A percentile compares a stretch with the other conserved stretches of the same genome.
phyloP scores from a whole-genome alignment of 1,140 invertebrate genomes.

The Laodelphax striatellus region DNA sequence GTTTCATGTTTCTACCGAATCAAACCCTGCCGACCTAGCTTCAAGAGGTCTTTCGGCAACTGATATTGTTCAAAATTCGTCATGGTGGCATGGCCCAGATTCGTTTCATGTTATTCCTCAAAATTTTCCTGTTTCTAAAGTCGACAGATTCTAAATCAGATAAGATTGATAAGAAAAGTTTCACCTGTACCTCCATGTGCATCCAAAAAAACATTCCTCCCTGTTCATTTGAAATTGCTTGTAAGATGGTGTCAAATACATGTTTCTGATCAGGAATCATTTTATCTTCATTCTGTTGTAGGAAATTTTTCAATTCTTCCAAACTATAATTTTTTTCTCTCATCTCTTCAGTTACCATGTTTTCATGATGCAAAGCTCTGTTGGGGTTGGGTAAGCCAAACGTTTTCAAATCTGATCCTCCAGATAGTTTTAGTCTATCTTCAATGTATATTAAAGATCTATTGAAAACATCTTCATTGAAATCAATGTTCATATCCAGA shows the following conservation, averaged over 20 bases:
- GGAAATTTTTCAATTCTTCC: not conserved
- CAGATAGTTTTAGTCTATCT: not conserved
- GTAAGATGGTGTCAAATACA: not conserved
- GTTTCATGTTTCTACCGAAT: too few relatives aligned
- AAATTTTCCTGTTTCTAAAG: too few relatives aligned
- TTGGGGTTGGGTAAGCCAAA: too few relatives aligned
- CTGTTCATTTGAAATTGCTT: not conserved
- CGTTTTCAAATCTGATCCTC: too few relatives aligned
- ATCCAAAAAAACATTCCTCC: slow-evolving; percentile 21
- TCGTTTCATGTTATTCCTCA: too few relatives aligned
- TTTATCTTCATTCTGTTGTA: not conserved
- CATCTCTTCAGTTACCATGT: too few relatives aligned
- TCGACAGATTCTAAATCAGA: too few relatives aligned
- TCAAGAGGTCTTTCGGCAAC: too few relatives aligned
- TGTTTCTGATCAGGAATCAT: not conserved
- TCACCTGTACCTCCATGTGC: slow-evolving; percentile 29
- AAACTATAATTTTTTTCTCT: not conserved
- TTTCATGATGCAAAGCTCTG: too few relatives aligned
- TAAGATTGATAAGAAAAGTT: slow-evolving; percentile 28
- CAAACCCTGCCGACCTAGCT: too few relatives aligned
- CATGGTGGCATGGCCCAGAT: too few relatives aligned
- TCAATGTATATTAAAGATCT: not conserved
- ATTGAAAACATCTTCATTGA: not conserved
- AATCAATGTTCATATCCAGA: not conserved
- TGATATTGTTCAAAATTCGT: too few relatives aligned